Evolutionary conservation across 1,140 invertebrate genomes (phyloP).

Genomic region (Camponotus floridanus): DNA sequence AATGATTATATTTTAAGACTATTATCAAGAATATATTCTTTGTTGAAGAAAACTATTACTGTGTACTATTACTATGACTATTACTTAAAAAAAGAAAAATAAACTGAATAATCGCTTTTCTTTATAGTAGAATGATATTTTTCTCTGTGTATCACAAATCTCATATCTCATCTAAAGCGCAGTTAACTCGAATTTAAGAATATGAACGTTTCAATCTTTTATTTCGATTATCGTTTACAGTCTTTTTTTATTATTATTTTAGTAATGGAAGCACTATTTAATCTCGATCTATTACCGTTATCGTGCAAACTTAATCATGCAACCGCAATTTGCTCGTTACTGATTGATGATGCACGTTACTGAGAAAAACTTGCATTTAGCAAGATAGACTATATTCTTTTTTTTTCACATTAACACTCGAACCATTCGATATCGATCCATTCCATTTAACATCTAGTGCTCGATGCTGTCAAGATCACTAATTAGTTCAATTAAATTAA

Average conservation of each 20-base stretch:
- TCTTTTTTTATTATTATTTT: neutral
- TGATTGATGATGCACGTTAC: constrained; percentile 16
- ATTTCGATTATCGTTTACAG: neutral
- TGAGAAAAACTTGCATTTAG: neutral
- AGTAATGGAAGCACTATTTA: too few relatives aligned
- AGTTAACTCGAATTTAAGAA: constrained; percentile 20
- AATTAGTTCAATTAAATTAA: constrained; percentile 57
- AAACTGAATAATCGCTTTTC: too few relatives aligned
- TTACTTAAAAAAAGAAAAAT: too few relatives aligned
- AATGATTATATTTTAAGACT: too few relatives aligned
- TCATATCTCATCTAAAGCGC: neutral
- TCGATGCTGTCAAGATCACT: constrained; percentile 23
- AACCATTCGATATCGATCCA: constrained; percentile 25
- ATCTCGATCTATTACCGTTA: neutral
- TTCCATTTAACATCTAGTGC: constrained; percentile 1
- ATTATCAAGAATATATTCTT: too few relatives aligned
- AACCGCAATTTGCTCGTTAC: neutral
- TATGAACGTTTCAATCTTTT: neutral
- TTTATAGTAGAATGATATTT: too few relatives aligned
- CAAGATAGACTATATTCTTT: neutral
- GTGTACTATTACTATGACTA: too few relatives aligned
- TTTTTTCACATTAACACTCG: neutral
- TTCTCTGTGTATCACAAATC: neutral
- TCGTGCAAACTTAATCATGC: neutral
- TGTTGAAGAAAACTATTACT: too few relatives aligned